Evolutionary conservation across 2,797 vertebrate species (phyloP).

Genomic region (Micropoecilia bifurca): DNA sequence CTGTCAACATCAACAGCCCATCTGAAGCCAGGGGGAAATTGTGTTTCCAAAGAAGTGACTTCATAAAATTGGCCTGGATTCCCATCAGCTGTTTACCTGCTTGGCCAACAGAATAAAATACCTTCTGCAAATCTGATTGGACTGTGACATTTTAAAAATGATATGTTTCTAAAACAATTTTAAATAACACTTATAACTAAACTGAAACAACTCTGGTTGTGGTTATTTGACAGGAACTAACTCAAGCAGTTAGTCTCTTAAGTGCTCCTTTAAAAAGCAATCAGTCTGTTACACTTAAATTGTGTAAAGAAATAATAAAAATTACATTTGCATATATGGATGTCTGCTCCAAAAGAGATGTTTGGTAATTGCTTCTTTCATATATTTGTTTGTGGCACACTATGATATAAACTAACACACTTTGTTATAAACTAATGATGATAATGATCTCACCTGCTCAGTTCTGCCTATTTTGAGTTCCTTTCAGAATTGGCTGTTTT

Average conservation of each 20-base stretch:
- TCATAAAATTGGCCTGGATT: conserved; percentile 30
- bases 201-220: conserved; percentile 4
- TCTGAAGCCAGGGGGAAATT: conserved; percentile 31
- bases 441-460: too few species aligned
- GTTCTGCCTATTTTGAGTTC: too few species aligned
- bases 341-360: conserved; percentile 6
- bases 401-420: too few species aligned
- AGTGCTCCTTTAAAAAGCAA: conserved; percentile 13
- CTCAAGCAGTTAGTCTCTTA: background rate
- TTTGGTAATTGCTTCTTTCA: background rate
- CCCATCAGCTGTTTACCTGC: conserved; percentile 40
- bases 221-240: background rate
- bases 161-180: background rate
- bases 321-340: background rate
- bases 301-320: background rate
- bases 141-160: background rate
- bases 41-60: conserved; percentile 41
- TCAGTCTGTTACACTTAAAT: background rate
- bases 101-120: conserved; percentile 22
- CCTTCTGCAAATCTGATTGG: conserved; percentile 1
- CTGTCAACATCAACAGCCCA: conserved; percentile 41
- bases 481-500: too few species aligned
- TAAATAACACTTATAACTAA: background rate
- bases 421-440: too few species aligned
- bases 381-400: background rate